Evolutionary conservation across 2,113 vertebrate genomes (phyloP).

Genomic region (Melanocharis versteri): DNA sequence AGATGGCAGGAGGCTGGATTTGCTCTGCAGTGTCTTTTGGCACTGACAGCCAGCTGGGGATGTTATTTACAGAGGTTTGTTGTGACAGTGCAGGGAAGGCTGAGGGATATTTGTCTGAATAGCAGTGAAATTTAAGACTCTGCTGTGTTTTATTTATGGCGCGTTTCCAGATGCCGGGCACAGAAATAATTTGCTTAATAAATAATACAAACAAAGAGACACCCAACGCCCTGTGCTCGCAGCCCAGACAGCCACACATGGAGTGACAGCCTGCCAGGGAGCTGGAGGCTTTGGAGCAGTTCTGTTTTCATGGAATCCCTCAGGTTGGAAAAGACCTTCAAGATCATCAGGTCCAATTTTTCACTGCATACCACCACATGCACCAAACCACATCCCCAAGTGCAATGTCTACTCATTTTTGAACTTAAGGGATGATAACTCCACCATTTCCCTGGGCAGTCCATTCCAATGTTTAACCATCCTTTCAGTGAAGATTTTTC

Average conservation of each 20-base stretch:
- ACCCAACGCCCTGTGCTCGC: background rate
- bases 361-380: background rate
- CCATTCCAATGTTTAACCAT: background rate
- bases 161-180: background rate
- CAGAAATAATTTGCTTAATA: conserved; percentile 55
- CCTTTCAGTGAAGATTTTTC: background rate
- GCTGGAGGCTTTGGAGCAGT: background rate
- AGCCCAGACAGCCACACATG: background rate
- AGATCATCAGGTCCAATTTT: background rate
- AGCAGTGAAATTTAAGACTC: background rate
- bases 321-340: background rate
- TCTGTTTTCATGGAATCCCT: background rate
- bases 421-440: too few species aligned
- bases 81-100: background rate
- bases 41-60: background rate
- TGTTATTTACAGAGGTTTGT: background rate
- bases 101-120: background rate
- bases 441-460: background rate
- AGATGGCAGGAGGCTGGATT: background rate
- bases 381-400: background rate
- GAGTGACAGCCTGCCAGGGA: background rate
- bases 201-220: conserved; percentile 39
- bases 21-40: background rate
- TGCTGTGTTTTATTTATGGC: conserved; percentile 6
- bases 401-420: background rate